A percentile compares a stretch with the other conserved stretches of the same genome.
Conservation (phyloP, 2,797 vertebrate species). For the Vultur gryphus region DNA sequence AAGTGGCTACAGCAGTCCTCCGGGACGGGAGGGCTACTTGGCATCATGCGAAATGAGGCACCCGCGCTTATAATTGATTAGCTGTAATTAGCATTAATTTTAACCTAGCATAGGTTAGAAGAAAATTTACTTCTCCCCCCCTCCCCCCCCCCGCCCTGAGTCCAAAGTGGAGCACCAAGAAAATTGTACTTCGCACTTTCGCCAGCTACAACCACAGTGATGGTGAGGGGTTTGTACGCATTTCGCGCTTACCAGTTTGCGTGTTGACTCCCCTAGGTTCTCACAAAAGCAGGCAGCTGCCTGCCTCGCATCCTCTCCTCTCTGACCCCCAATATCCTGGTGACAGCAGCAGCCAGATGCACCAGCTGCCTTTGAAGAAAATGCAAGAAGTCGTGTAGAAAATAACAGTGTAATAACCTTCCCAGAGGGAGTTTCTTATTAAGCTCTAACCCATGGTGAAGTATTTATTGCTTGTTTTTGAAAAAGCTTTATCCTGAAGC, state of each 20-base stretch:
- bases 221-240: fast-evolving
- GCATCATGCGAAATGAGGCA: fast-evolving
- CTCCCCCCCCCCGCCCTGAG: fast-evolving
- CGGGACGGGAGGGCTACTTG: too few relatives aligned
- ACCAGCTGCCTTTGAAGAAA: neutral
- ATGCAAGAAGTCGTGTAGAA: neutral
- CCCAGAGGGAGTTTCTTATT: neutral
- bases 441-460: neutral
- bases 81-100: neutral
- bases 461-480: neutral
- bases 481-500: neutral
- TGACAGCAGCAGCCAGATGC: neutral
- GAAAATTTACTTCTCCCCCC: fast-evolving
- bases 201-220: fast-evolving
- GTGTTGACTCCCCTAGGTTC: fast-evolving
- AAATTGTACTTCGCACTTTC: fast-evolving
- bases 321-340: fast-evolving
- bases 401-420: neutral
- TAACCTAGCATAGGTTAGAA: neutral
- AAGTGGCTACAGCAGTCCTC: fast-evolving
- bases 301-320: fast-evolving
- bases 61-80: fast-evolving
- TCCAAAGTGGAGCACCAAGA: neutral
- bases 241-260: fast-evolving
- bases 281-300: neutral